These are phyloP conservation scores for Lasaia peninsularis DNA, from an alignment of 1,140 invertebrate species.

Conservation along the genomic window DNA sequence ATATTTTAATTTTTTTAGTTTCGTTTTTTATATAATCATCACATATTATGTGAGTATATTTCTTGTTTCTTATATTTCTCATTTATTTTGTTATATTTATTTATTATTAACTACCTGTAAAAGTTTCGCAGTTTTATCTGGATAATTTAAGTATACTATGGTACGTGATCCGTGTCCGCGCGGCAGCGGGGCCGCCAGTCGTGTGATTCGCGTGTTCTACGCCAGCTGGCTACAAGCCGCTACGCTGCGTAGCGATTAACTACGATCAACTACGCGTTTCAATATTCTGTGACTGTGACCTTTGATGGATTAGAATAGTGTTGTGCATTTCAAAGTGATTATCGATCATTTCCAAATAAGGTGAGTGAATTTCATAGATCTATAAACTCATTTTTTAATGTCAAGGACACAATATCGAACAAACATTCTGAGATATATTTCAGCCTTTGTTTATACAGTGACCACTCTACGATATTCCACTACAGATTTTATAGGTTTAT, in stretches of 20 bases:
- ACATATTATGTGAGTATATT: too few species aligned
- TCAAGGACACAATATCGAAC: constrained; percentile 73
- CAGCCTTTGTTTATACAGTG: background rate
- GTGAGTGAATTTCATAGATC: constrained; percentile 54
- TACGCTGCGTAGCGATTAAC: constrained; percentile 50
- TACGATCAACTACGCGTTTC: constrained; percentile 37
- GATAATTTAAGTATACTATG: constrained; percentile 35
- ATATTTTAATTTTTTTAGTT: too few species aligned
- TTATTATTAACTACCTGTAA: too few species aligned
- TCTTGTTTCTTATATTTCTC: background rate
- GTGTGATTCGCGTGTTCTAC: constrained; percentile 56
- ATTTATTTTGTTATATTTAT: too few species aligned
- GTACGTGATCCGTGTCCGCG: constrained; percentile 51
- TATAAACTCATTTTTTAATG: constrained; percentile 43
- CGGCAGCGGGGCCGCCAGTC: constrained; percentile 51
- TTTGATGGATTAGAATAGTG: constrained; percentile 38
- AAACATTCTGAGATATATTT: constrained; percentile 28
- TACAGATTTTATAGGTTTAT: constrained; percentile 24
- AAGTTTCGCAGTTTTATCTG: constrained; percentile 35
- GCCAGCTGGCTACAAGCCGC: constrained; percentile 48
- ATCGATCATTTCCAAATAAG: constrained; percentile 29
- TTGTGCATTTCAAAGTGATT: constrained; percentile 3
- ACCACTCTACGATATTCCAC: constrained; percentile 19
- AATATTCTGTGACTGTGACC: constrained; percentile 42
- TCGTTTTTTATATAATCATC: too few species aligned